Conservation (phyloP, 2,797 vertebrate species). For the Threskiornis aethiopicus region DNA sequence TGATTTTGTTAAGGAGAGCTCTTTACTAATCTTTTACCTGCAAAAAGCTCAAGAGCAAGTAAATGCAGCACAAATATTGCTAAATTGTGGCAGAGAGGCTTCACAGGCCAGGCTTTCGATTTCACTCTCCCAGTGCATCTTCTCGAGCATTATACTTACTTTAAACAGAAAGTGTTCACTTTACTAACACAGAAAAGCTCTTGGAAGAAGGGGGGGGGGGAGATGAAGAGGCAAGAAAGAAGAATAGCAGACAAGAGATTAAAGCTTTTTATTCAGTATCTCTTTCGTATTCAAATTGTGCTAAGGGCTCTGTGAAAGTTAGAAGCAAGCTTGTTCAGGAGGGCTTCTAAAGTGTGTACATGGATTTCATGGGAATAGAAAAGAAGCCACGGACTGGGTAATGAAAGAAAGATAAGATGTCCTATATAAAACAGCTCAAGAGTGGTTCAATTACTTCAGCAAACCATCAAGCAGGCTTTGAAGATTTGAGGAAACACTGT, state of each 20-base stretch:
- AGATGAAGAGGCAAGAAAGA: conserved; percentile 80
- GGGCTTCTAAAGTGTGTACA: conserved; percentile 81
- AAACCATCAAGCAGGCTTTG: conserved; percentile 83
- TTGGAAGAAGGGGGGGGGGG: conserved; percentile 68
- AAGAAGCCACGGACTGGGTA: conserved; percentile 78
- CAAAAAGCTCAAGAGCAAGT: conserved; percentile 77
- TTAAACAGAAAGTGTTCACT: conserved; percentile 80
- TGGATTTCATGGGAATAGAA: conserved; percentile 84
- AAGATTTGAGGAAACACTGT: conserved; percentile 81
- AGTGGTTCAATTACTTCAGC: conserved; percentile 85
- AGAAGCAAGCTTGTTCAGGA: conserved; percentile 83
- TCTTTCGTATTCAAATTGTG: conserved; percentile 87
- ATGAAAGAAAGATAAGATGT: conserved; percentile 86
- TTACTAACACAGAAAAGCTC: conserved; percentile 81
- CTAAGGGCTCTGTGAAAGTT: conserved; percentile 84
- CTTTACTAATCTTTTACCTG: conserved; percentile 92
- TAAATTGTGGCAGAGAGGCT: conserved; percentile 73
- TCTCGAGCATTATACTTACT: conserved; percentile 73
- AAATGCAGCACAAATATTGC: conserved; percentile 72
- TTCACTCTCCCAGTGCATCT: conserved; percentile 68
- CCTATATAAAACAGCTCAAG: conserved; percentile 85
- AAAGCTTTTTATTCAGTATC: conserved; percentile 87
- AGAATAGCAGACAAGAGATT: conserved; percentile 83
- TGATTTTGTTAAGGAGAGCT: conserved; percentile 86
- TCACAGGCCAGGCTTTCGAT: conserved; percentile 56